phyloP scores from a whole-genome alignment of 2,888 invertebrate species.

The Sinotaia quadrata region DNA sequence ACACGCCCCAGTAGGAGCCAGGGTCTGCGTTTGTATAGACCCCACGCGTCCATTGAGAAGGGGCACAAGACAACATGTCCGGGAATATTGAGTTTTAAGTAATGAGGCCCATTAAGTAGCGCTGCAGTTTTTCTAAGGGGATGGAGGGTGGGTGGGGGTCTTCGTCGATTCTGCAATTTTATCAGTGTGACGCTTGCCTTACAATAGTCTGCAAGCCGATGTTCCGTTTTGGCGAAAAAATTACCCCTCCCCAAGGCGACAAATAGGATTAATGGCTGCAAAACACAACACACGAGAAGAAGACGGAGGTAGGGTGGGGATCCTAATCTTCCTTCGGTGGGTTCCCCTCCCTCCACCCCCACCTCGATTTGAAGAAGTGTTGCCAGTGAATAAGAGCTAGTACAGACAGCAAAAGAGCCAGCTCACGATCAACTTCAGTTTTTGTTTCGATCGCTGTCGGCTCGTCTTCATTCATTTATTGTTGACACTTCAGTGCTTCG shows the following conservation, averaged over 20 bases:
- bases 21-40: conserved; percentile 5
- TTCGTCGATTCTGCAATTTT: not conserved
- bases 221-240: conserved; percentile 1
- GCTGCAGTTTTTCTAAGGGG: too few relatives aligned
- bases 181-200: not conserved
- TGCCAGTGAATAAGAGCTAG: too few relatives aligned
- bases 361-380: not conserved
- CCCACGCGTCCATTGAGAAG: conserved; percentile 8
- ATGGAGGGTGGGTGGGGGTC: too few relatives aligned
- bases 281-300: conserved; percentile 27
- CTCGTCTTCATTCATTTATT: too few relatives aligned
- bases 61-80: conserved; percentile 20
- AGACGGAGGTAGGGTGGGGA: not conserved
- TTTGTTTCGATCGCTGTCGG: too few relatives aligned
- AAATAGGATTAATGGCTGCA: conserved; percentile 26
- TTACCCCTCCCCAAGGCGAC: conserved; percentile 7
- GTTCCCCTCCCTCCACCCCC: not conserved
- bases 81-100: conserved; percentile 30
- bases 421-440: too few relatives aligned
- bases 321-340: not conserved
- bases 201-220: conserved; percentile 4
- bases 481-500: too few relatives aligned
- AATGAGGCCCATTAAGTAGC: conserved; percentile 31
- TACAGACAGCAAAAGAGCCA: too few relatives aligned
- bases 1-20: conserved; percentile 15